Percentiles rank a stretch among this genome's conserved stretches.
These are phyloP conservation scores for Epizoanthus stellaris DNA, from an alignment of 92 coral and sea anemone species.

Conservation along the genomic window DNA sequence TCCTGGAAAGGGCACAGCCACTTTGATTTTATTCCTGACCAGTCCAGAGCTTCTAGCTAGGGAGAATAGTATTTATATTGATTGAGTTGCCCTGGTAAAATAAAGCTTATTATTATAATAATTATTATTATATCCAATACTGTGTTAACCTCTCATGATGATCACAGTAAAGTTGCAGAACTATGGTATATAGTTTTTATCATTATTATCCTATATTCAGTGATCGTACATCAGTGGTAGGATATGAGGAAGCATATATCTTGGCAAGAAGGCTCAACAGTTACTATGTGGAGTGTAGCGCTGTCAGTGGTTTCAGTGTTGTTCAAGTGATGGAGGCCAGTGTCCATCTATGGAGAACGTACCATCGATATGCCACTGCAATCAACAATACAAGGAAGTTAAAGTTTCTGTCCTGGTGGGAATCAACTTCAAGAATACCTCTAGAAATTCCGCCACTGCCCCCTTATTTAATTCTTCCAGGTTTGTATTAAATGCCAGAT, in stretches of 20 bases:
- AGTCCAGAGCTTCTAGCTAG: no score
- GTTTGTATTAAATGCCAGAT: neutral
- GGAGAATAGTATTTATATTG: no score
- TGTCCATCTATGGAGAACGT: slow-evolving; percentile 27
- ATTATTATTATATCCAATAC: no score
- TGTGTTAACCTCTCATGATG: neutral
- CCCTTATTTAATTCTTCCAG: slow-evolving; percentile 39
- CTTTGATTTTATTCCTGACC: no score
- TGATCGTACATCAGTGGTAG: neutral
- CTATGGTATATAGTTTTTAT: neutral
- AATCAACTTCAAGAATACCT: neutral
- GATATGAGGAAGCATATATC: slow-evolving; percentile 32
- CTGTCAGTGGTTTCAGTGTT: slow-evolving; percentile 5
- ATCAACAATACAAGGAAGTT: slow-evolving; percentile 10
- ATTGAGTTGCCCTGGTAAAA: no score
- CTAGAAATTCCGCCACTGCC: slow-evolving; percentile 16
- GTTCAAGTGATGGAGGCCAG: slow-evolving; percentile 30
- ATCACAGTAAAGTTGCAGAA: neutral
- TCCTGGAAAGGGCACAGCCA: no score
- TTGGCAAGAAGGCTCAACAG: slow-evolving; percentile 16
- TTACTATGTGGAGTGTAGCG: slow-evolving; percentile 43
- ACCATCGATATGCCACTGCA: neutral
- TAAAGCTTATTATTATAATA: no score
- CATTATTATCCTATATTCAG: neutral
- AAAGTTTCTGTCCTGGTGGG: slow-evolving; percentile 11